Conservation (phyloP, 35 echinoderm and acorn worm genomes). For the Patiria miniata region DNA sequence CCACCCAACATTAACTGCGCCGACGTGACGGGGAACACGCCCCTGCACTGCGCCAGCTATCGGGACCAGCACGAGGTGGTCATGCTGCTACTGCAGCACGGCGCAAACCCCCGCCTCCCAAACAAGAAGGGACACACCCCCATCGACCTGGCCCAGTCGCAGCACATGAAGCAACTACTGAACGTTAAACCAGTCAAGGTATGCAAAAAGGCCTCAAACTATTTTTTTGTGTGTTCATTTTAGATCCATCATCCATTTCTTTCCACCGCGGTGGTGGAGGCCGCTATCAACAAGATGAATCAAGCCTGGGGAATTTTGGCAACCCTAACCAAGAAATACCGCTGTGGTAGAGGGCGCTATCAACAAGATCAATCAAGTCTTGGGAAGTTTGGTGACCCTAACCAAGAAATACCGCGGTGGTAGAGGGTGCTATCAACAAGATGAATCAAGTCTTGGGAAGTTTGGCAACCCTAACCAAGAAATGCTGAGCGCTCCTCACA, state of each 20-base stretch:
- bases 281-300: too few relatives aligned
- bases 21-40: conserved; percentile 64
- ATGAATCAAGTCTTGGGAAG: too few relatives aligned
- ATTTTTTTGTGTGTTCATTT: neutral
- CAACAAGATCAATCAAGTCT: too few relatives aligned
- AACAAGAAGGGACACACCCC: conserved; percentile 47
- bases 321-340: neutral
- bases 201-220: neutral
- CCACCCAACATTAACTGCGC: conserved; percentile 74
- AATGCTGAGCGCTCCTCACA: too few relatives aligned
- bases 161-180: conserved; percentile 66
- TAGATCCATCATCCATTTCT: neutral
- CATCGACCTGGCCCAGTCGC: conserved; percentile 66
- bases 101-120: conserved; percentile 44
- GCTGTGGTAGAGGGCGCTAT: too few relatives aligned
- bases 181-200: conserved; percentile 76
- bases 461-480: too few relatives aligned
- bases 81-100: conserved; percentile 58
- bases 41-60: conserved; percentile 62
- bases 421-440: too few relatives aligned
- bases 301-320: neutral
- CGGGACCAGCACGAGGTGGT: conserved; percentile 68
- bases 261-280: too few relatives aligned
- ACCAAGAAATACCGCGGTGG: too few relatives aligned
- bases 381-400: too few relatives aligned